These are phyloP conservation scores for Megaptera novaeangliae DNA, from an alignment of 2,113 vertebrate species.

Conservation along the genomic window DNA sequence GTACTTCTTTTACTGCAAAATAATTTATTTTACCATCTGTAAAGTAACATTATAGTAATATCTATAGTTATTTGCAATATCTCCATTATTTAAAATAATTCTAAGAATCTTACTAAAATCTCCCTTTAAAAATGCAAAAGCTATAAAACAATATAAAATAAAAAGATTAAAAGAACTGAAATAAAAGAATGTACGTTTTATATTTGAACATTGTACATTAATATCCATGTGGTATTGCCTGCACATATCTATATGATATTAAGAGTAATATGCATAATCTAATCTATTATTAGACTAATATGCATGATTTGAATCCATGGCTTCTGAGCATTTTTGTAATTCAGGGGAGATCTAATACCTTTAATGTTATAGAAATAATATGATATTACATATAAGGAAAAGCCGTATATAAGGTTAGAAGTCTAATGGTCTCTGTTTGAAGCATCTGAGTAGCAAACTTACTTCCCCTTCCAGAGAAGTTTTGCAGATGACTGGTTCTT, in stretches of 20 bases:
- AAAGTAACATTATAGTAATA: slow-evolving; percentile 67
- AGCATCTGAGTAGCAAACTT: slow-evolving; percentile 87
- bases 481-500: slow-evolving; percentile 84
- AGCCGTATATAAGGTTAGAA: not conserved
- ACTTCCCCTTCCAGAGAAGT: slow-evolving; percentile 84
- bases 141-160: not conserved
- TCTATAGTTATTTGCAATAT: slow-evolving; percentile 38
- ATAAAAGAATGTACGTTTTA: slow-evolving; percentile 64
- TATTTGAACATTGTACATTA: slow-evolving; percentile 58
- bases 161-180: not conserved
- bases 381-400: slow-evolving; percentile 26
- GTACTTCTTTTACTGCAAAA: slow-evolving; percentile 48
- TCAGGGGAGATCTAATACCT: not conserved
- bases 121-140: slow-evolving; percentile 38
- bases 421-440: slow-evolving; percentile 80
- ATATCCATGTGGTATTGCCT: slow-evolving; percentile 34
- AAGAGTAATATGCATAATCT: slow-evolving; percentile 18
- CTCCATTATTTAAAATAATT: slow-evolving; percentile 8
- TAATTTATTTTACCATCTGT: slow-evolving; percentile 57
- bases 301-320: slow-evolving; percentile 47
- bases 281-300: slow-evolving; percentile 10
- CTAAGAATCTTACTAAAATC: slow-evolving; percentile 44
- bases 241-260: not conserved
- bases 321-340: not conserved
- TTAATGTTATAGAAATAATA: slow-evolving; percentile 49